Evolutionary conservation across 2,113 vertebrate genomes (phyloP).

Genomic region (Paralichthys olivaceus): DNA sequence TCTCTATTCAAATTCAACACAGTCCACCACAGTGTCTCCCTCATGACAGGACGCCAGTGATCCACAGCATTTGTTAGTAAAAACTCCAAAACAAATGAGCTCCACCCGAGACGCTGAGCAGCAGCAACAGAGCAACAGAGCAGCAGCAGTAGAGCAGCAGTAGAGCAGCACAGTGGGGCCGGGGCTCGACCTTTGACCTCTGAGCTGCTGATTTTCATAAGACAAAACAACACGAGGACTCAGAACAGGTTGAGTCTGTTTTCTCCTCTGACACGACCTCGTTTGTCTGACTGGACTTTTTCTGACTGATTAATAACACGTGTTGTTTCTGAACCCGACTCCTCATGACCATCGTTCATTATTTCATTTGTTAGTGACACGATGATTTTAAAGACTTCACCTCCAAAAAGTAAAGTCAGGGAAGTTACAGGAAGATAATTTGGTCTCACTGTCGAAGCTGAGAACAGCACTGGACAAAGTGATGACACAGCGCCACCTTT

Average conservation of each 20-base stretch:
- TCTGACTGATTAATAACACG: too few species aligned
- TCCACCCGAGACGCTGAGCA: background rate
- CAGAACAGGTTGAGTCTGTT: constrained; percentile 3
- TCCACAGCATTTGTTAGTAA: constrained; percentile 58
- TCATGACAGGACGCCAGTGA: constrained; percentile 1
- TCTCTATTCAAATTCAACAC: constrained; percentile 17
- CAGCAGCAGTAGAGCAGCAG: too few species aligned
- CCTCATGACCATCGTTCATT: too few species aligned
- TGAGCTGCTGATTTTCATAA: constrained; percentile 18
- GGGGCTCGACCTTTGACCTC: constrained; percentile 50
- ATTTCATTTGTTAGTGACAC: too few species aligned
- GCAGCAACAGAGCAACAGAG: too few species aligned
- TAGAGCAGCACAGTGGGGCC: too few species aligned
- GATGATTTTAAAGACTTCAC: background rate
- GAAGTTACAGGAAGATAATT: background rate
- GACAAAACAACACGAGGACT: background rate
- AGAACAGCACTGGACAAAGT: background rate
- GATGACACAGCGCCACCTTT: constrained; percentile 57
- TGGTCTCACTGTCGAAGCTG: background rate
- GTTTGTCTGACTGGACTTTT: too few species aligned
- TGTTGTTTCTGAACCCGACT: too few species aligned
- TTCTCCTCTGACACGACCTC: too few species aligned
- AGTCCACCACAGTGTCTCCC: background rate
- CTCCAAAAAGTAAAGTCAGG: too few species aligned
- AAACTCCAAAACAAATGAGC: constrained; percentile 42